These are phyloP conservation scores for Drosophila ambigua DNA, from an alignment of 1,140 invertebrate species.

Conservation along the genomic window DNA sequence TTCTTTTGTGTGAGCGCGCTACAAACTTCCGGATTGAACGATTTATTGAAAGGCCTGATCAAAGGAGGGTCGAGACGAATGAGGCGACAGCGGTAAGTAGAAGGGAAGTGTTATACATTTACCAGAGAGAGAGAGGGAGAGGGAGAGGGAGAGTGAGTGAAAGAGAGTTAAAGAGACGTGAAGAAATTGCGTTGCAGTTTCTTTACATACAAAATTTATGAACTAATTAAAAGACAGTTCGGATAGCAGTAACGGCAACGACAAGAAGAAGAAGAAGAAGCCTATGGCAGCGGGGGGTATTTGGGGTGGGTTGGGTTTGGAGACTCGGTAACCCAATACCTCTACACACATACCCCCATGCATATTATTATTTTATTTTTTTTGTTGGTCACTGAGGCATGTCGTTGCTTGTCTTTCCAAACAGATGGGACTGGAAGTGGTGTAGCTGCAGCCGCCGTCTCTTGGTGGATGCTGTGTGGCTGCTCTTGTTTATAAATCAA, in stretches of 20 bases:
- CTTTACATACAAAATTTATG: conserved; percentile 52
- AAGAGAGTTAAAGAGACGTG: not conserved
- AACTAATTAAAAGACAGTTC: conserved; percentile 63
- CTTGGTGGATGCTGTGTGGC: conserved; percentile 40
- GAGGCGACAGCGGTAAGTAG: not conserved
- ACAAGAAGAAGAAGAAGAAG: not conserved
- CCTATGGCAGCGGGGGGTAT: not conserved
- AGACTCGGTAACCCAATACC: conserved; percentile 61
- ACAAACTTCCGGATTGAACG: conserved; percentile 71
- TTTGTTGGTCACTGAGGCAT: conserved; percentile 56
- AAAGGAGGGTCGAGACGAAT: not conserved
- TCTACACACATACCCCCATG: conserved; percentile 6
- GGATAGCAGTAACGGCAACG: conserved; percentile 23
- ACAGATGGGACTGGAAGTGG: conserved; percentile 32
- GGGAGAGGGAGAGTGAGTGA: not conserved
- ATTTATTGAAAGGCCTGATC: conserved; percentile 36
- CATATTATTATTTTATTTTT: not conserved
- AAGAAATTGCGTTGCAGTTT: conserved; percentile 52
- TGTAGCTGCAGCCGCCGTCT: conserved; percentile 28
- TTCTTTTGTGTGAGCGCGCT: conserved; percentile 57
- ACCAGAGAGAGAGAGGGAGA: not conserved
- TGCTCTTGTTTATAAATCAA: conserved; percentile 79
- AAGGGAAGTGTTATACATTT: conserved; percentile 39
- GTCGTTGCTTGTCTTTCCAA: conserved; percentile 29
- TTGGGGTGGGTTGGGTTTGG: not conserved